These are phyloP conservation scores for Micromesistius poutassou DNA, from an alignment of 2,797 vertebrate genomes.

Conservation along the genomic window DNA sequence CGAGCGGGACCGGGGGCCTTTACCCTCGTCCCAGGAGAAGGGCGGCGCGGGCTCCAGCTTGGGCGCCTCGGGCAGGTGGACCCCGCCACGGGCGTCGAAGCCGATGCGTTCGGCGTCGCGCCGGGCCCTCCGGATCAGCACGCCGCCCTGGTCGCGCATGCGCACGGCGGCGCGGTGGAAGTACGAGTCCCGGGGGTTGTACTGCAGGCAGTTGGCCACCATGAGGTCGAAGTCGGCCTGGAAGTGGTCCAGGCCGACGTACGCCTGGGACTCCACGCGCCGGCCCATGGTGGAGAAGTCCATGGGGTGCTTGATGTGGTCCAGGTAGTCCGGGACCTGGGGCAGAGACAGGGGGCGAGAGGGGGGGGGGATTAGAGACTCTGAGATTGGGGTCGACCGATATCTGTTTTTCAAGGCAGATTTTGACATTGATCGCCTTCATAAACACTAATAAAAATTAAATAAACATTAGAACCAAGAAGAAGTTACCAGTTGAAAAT, in stretches of 20 bases:
- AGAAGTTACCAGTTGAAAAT: too few species aligned
- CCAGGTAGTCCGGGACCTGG: constrained; percentile 94
- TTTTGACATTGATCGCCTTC: background rate
- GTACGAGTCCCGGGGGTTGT: constrained; percentile 96
- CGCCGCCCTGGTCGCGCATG: constrained; percentile 92
- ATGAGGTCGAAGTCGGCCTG: constrained; percentile 95
- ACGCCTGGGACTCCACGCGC: constrained; percentile 84
- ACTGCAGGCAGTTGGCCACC: constrained; percentile 94
- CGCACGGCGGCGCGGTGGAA: constrained; percentile 91
- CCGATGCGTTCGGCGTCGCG: constrained; percentile 85
- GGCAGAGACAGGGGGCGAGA: background rate
- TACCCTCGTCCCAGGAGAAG: constrained; percentile 98
- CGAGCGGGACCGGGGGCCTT: constrained; percentile 51
- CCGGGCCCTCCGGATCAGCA: constrained; percentile 85
- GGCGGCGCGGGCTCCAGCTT: constrained; percentile 74
- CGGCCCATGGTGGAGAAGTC: constrained; percentile 94
- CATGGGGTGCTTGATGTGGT: constrained; percentile 94
- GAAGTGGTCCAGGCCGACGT: constrained; percentile 86
- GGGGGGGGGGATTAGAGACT: background rate
- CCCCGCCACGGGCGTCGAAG: constrained; percentile 84
- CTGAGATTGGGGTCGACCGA: too few species aligned
- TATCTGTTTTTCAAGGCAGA: too few species aligned
- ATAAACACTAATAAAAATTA: too few species aligned
- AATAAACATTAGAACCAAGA: too few species aligned
- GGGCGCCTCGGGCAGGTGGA: constrained; percentile 85